These are phyloP conservation scores for Artemia sp. DNA, from an alignment of 2,888 invertebrate species.

Conservation along the genomic window DNA sequence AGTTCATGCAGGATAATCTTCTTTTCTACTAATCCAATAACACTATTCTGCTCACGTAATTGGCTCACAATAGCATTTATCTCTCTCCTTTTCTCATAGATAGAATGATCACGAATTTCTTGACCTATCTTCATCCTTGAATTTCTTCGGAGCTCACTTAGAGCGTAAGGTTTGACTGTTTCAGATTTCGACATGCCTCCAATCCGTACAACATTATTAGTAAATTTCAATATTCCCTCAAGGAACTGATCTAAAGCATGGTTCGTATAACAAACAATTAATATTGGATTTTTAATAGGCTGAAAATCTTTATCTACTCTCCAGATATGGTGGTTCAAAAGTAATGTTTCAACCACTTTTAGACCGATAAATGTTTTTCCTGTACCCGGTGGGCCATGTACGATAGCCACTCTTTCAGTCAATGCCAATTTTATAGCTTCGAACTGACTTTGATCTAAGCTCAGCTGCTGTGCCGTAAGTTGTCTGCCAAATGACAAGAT, in stretches of 20 bases:
- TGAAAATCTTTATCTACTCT: not conserved
- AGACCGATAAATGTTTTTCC: conserved; percentile 37
- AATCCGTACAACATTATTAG: conserved; percentile 16
- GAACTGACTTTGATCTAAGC: conserved; percentile 25
- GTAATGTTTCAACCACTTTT: conserved; percentile 23
- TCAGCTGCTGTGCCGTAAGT: conserved; percentile 33
- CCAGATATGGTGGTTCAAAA: conserved; percentile 18
- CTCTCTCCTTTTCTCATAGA: conserved; percentile 32
- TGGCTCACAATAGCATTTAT: conserved; percentile 33
- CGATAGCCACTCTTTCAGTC: conserved; percentile 29
- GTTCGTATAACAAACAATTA: conserved; percentile 19
- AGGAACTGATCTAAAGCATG: conserved; percentile 20
- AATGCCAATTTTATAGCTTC: conserved; percentile 28
- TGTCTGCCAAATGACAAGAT: conserved; percentile 30
- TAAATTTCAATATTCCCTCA: conserved; percentile 14
- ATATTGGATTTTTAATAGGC: conserved; percentile 15
- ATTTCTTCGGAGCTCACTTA: conserved; percentile 17
- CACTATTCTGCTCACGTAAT: not conserved
- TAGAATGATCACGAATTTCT: not conserved
- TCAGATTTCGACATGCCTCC: conserved; percentile 16
- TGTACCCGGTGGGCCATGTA: conserved; percentile 38
- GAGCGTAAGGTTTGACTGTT: conserved; percentile 3
- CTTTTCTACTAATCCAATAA: not conserved
- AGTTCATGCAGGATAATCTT: not conserved
- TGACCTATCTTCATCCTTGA: not conserved